phyloP scores from a whole-genome alignment of 2,888 invertebrate genomes.

The Shargacucullia verbasci region DNA sequence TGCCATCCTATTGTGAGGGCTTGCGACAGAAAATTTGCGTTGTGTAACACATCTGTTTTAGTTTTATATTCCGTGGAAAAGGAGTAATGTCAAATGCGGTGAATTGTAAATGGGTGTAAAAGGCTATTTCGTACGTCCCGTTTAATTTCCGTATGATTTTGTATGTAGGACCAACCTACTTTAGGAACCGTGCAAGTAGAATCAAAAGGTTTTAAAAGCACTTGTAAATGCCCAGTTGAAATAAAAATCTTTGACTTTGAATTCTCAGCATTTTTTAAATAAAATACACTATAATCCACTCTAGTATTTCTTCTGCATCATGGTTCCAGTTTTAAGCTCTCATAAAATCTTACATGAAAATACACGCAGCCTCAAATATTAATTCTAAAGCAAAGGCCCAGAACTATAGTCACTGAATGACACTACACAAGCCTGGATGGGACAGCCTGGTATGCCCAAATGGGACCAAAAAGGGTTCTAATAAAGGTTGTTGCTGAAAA shows the following conservation, averaged over 20 bases:
- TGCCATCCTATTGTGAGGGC: too few species aligned
- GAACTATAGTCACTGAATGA: slow-evolving; percentile 23
- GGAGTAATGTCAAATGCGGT: slow-evolving; percentile 10
- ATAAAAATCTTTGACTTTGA: too few species aligned
- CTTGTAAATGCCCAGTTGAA: too few species aligned
- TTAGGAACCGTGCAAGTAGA: neutral
- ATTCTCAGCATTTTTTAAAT: too few species aligned
- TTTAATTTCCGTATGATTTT: neutral
- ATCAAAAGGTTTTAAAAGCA: too few species aligned
- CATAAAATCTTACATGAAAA: too few species aligned
- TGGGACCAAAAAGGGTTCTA: slow-evolving; percentile 28
- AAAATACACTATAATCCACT: too few species aligned
- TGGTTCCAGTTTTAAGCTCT: too few species aligned
- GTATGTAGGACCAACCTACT: neutral
- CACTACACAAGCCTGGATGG: slow-evolving; percentile 27
- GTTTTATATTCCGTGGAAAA: slow-evolving; percentile 3
- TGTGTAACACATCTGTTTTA: too few species aligned
- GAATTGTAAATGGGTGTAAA: slow-evolving; percentile 4
- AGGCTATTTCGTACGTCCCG: neutral
- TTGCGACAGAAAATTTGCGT: too few species aligned
- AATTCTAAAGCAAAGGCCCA: neutral
- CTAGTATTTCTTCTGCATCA: too few species aligned
- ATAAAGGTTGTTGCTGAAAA: slow-evolving; percentile 39
- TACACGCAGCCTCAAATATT: too few species aligned
- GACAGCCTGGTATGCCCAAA: slow-evolving; percentile 27